Base-by-base conservation (phyloP, 2,113 vertebrate genomes). In the Pangasianodon gigas region DNA sequence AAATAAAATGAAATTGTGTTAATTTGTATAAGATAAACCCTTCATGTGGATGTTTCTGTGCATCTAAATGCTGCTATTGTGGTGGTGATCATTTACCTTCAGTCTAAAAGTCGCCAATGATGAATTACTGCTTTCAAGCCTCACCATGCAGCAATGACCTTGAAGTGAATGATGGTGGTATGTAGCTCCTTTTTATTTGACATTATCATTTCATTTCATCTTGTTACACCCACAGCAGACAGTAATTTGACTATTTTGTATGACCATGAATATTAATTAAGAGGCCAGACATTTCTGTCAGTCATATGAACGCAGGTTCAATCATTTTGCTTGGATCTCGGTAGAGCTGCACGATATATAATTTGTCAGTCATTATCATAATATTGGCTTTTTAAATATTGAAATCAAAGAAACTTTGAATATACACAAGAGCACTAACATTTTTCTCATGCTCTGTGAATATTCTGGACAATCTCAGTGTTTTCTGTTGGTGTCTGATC, bases 241-340 rank as follows among this genome's bases (percentile, higher is more conserved):
- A 82, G 67, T 83, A 83, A 87, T 84, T 88, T 79, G 16, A 54
- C n/a, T 4, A 56, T 29, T 88, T 89, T 84, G 69, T 79, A 13
- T 86, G 80, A 84, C 82, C 41, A 77, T 83, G 82, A 86, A 92
- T 91, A 88, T 88, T 91, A 88, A 87, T 91, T 86, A 84, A 80
- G 21, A 26, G 58, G 52, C 26, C 26, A 84, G 85, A 67, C 48
- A 65, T 88, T 84, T 84, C 41, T 92, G 83, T 84, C 74, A 87
- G 37, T 83, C 46, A 82, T 29, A 65, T 21, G 18, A 67, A 26
- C 3, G 60, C n/a, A 48, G 62, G 58, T 69, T 81, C 85, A 84
- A 71, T 83, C 79, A 85, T 86, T 87, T 87, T 58, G 48, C 74
- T 85, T 62, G 80, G 21, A 84, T 77, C 37, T 60, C 11, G 32